phyloP scores from a whole-genome alignment of 2,797 vertebrate genomes.

The Pangasius djambal region DNA sequence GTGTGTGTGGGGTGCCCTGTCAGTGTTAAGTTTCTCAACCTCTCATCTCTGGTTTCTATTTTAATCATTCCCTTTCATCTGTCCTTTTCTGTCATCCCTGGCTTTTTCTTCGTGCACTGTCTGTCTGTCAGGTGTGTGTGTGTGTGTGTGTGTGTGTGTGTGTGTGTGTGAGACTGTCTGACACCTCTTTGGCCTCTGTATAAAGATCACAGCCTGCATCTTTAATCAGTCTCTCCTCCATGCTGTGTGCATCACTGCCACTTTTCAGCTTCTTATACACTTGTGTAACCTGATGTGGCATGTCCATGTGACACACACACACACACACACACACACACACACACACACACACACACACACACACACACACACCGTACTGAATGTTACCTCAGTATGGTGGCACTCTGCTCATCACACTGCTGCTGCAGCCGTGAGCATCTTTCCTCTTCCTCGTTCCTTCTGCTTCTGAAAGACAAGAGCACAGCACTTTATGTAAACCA shows the following conservation, averaged over 20 bases:
- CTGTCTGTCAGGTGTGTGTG: conserved; percentile 6
- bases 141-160: conserved; percentile 16
- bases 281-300: neutral
- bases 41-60: conserved; percentile 25
- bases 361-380: neutral
- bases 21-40: conserved; percentile 12
- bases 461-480: conserved; percentile 6
- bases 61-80: conserved; percentile 30
- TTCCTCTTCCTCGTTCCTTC: conserved; percentile 8
- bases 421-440: neutral
- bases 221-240: conserved; percentile 6
- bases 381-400: conserved; percentile 26
- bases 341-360: conserved; percentile 26
- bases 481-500: neutral
- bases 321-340: conserved; percentile 34
- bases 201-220: conserved; percentile 26
- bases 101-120: conserved; percentile 46
- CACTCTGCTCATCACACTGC: neutral
- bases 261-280: neutral
- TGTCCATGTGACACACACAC: conserved; percentile 4
- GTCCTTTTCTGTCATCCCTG: conserved; percentile 16
- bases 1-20: neutral
- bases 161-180: neutral
- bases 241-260: conserved; percentile 19
- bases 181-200: conserved; percentile 14